Evolutionary conservation across 2,113 vertebrate species (phyloP).

Genomic region (Amazona guildingii): DNA sequence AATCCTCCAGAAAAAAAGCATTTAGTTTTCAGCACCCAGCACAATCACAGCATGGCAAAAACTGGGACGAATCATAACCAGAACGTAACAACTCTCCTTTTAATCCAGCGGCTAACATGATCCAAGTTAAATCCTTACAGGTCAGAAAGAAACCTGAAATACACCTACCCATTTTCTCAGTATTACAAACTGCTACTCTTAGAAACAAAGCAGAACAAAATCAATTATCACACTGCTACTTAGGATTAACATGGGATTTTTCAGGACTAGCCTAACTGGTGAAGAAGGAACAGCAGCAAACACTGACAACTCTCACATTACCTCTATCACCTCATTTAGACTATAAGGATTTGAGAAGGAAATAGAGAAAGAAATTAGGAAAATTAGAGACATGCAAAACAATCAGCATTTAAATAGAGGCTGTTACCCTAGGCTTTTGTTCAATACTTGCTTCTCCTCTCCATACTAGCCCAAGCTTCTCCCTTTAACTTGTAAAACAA

Average conservation of each 20-base stretch:
- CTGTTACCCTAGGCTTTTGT: neutral
- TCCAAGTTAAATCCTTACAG: neutral
- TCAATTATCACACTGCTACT: rapidly evolving
- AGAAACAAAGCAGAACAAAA: neutral
- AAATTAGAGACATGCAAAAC: neutral
- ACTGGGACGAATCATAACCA: neutral
- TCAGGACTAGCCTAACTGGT: neutral
- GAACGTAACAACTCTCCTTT: neutral
- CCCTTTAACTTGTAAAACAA: neutral
- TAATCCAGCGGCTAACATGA: neutral
- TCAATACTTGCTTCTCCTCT: neutral
- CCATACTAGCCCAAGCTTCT: neutral
- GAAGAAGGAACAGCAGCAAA: neutral
- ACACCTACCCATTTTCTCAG: neutral
- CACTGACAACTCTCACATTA: rapidly evolving
- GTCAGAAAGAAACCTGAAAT: neutral
- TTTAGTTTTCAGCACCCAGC: neutral
- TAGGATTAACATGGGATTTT: neutral
- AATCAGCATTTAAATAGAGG: neutral
- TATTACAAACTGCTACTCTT: neutral
- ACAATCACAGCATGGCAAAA: neutral
- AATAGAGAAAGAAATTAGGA: neutral
- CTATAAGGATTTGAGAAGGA: neutral
- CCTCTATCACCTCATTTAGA: neutral
- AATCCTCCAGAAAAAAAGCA: neutral